These are phyloP conservation scores for Thaumetopoea pityocampa DNA, from an alignment of 1,140 invertebrate species.

Conservation along the genomic window DNA sequence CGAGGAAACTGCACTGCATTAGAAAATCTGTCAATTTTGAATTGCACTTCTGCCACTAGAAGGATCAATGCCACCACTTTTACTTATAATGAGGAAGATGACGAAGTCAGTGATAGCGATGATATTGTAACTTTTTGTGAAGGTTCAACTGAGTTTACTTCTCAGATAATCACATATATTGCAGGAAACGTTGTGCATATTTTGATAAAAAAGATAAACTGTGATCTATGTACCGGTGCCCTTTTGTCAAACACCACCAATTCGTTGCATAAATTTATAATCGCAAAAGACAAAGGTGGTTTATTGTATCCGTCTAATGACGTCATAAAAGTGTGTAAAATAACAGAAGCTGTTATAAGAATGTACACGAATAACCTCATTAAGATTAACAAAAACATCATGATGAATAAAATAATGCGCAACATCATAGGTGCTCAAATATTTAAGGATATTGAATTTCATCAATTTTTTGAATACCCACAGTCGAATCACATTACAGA, in stretches of 20 bases:
- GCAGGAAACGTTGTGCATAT: not conserved
- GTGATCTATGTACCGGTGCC: not conserved
- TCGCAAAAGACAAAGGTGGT: conserved; percentile 8
- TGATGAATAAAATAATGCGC: not conserved
- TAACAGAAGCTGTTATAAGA: not conserved
- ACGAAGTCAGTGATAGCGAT: too few relatives aligned
- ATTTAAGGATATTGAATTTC: too few relatives aligned
- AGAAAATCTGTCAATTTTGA: conserved; percentile 14
- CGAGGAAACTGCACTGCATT: conserved; percentile 16
- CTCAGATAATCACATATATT: conserved; percentile 2
- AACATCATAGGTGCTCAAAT: not conserved
- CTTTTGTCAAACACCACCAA: not conserved
- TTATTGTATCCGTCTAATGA: conserved; percentile 4
- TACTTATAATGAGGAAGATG: not conserved
- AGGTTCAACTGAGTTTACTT: not conserved
- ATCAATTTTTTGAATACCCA: too few relatives aligned
- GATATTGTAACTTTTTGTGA: too few relatives aligned
- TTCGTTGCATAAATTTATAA: not conserved
- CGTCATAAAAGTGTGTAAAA: not conserved
- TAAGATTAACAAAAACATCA: not conserved
- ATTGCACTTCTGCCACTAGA: conserved; percentile 6
- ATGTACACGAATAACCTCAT: not conserved
- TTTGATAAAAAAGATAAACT: conserved; percentile 4
- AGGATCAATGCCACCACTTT: conserved; percentile 8
- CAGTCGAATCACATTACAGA: too few relatives aligned